Conservation (phyloP, 2,888 invertebrate species). For the Opisthograptis luteolata region DNA sequence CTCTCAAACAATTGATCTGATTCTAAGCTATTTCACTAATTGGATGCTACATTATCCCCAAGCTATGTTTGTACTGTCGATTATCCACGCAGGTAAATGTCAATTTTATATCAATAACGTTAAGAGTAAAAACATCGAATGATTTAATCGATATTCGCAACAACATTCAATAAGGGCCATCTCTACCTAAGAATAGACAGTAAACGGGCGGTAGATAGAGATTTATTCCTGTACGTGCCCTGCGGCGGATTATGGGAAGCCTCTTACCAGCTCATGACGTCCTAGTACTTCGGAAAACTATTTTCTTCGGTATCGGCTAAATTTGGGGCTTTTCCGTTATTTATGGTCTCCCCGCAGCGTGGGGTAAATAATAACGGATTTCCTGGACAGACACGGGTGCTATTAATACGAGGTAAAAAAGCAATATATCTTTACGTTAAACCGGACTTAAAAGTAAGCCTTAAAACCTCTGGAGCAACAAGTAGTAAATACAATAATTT, state of each 20-base stretch:
- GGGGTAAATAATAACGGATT: conserved; percentile 27
- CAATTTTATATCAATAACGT: too few relatives aligned
- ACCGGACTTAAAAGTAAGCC: too few relatives aligned
- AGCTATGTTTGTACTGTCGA: too few relatives aligned
- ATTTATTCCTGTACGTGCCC: conserved; percentile 55
- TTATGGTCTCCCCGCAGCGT: conserved; percentile 20
- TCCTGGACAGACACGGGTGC: conserved; percentile 18
- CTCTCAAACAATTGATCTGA: too few relatives aligned
- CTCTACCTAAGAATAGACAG: conserved; percentile 44
- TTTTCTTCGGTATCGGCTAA: conserved; percentile 42
- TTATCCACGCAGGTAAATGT: too few relatives aligned
- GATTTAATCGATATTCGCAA: not conserved
- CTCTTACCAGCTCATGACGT: conserved; percentile 55
- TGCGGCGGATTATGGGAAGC: conserved; percentile 58
- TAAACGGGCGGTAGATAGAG: conserved; percentile 44
- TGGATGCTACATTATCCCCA: too few relatives aligned
- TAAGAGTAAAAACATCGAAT: too few relatives aligned
- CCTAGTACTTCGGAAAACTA: conserved; percentile 61
- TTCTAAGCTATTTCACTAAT: too few relatives aligned
- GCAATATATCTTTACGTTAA: conserved; percentile 3
- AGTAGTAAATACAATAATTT: too few relatives aligned
- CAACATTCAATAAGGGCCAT: conserved; percentile 16
- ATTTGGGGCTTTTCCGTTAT: conserved; percentile 26
- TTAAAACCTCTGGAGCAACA: too few relatives aligned
- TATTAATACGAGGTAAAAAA: conserved; percentile 7